phyloP scores from a whole-genome alignment of 2,888 invertebrate species.

The Drosophila rellima region DNA sequence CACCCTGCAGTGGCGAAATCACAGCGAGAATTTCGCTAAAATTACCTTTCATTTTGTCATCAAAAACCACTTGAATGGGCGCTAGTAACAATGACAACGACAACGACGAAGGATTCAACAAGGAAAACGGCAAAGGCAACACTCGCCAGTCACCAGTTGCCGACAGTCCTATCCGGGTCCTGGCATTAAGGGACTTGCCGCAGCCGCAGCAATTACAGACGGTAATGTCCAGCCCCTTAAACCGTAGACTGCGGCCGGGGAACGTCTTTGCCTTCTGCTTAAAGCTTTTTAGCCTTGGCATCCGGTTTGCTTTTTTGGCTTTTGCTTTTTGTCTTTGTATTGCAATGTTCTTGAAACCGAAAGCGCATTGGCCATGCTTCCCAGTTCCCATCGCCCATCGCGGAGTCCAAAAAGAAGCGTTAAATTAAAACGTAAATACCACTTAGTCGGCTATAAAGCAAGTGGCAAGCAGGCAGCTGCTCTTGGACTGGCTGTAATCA shows the following conservation, averaged over 20 bases:
- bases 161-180: constrained; percentile 20
- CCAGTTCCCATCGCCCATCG: constrained; percentile 1
- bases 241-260: constrained; percentile 6
- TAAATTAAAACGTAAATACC: constrained; percentile 84
- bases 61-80: constrained; percentile 84
- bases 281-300: constrained; percentile 65
- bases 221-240: constrained; percentile 60
- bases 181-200: constrained; percentile 63
- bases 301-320: constrained; percentile 60
- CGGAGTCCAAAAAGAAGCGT: constrained; percentile 73
- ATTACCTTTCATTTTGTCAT: constrained; percentile 85
- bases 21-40: constrained; percentile 75
- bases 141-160: constrained; percentile 23
- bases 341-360: constrained; percentile 75
- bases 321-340: constrained; percentile 50
- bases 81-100: constrained; percentile 28
- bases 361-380: constrained; percentile 62
- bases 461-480: constrained; percentile 52
- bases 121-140: constrained; percentile 31
- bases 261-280: constrained; percentile 59
- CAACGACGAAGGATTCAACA: constrained; percentile 5
- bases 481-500: constrained; percentile 66
- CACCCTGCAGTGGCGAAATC: constrained; percentile 63
- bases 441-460: constrained; percentile 81
- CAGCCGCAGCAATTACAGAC: constrained; percentile 78